Conservation (phyloP, 2,888 invertebrate species). For the Eristalinus sepulchralis region DNA sequence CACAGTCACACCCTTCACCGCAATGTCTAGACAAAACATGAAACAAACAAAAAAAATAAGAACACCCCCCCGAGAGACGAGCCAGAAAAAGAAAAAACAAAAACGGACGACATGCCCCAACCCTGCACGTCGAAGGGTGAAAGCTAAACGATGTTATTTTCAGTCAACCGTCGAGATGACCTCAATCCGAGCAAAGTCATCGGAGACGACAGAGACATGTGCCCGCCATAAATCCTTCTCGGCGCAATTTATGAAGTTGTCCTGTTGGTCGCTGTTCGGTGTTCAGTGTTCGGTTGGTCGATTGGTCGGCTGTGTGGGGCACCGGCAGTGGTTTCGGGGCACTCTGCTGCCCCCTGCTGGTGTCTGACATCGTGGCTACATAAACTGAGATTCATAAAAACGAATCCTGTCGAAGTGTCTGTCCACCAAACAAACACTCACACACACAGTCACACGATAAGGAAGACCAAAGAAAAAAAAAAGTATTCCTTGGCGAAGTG, state of each 20-base stretch:
- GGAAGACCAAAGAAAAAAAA: background rate
- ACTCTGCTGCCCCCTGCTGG: slow-evolving; percentile 4
- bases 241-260: slow-evolving; percentile 53
- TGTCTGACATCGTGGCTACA: slow-evolving; percentile 52
- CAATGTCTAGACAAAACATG: background rate
- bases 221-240: slow-evolving; percentile 59
- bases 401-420: slow-evolving; percentile 29
- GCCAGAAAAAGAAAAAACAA: too few relatives aligned
- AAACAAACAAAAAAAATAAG: background rate
- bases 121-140: background rate
- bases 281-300: too few relatives aligned
- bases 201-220: slow-evolving; percentile 54
- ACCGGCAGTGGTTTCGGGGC: background rate
- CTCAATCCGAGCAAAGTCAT: slow-evolving; percentile 51
- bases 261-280: background rate
- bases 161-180: slow-evolving; percentile 59
- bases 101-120: background rate
- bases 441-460: background rate
- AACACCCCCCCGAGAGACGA: too few relatives aligned
- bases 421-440: background rate
- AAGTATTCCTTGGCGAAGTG: slow-evolving; percentile 27
- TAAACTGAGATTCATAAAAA: slow-evolving; percentile 43
- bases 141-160: slow-evolving; percentile 17
- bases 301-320: too few relatives aligned
- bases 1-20: background rate